Percentiles rank a stretch among this genome's conserved stretches.
These are phyloP conservation scores for Caerostris extrusa DNA, from an alignment of 1,140 invertebrate species.

Conservation along the genomic window DNA sequence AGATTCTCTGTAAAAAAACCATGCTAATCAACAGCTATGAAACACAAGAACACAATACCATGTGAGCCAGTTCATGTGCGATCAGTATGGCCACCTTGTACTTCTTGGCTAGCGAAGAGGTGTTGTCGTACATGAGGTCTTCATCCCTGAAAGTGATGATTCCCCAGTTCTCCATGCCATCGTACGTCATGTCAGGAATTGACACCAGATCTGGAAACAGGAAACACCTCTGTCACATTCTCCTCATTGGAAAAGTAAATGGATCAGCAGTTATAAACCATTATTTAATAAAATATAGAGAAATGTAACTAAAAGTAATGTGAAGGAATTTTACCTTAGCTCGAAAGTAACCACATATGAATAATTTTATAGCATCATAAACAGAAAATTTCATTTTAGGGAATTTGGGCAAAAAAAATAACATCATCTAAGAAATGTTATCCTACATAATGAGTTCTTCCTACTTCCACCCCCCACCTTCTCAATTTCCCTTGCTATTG, in stretches of 20 bases:
- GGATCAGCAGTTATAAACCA: background rate
- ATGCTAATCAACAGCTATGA: too few species aligned
- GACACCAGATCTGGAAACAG: conserved; percentile 88
- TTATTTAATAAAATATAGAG: background rate
- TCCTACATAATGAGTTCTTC: too few species aligned
- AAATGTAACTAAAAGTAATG: background rate
- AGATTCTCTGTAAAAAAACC: too few species aligned
- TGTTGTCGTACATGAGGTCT: conserved; percentile 86
- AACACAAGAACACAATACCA: conserved; percentile 39
- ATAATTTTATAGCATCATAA: too few species aligned
- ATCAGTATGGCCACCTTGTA: conserved; percentile 89
- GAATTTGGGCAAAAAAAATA: too few species aligned
- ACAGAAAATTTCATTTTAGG: too few species aligned
- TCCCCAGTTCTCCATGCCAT: conserved; percentile 96
- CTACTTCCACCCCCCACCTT: too few species aligned
- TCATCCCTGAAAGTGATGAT: conserved; percentile 91
- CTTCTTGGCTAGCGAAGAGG: conserved; percentile 87
- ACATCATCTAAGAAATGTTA: too few species aligned
- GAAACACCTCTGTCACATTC: conserved; percentile 80
- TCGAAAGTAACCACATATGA: too few species aligned
- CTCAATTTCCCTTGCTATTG: too few species aligned
- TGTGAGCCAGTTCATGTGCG: conserved; percentile 92
- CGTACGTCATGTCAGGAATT: conserved; percentile 89
- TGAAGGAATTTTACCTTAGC: too few species aligned
- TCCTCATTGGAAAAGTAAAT: background rate